Evolutionary conservation across 2,113 vertebrate genomes (phyloP), one percentile per base, ranked within the genome.

Genomic region (Chitala chitala): DNA sequence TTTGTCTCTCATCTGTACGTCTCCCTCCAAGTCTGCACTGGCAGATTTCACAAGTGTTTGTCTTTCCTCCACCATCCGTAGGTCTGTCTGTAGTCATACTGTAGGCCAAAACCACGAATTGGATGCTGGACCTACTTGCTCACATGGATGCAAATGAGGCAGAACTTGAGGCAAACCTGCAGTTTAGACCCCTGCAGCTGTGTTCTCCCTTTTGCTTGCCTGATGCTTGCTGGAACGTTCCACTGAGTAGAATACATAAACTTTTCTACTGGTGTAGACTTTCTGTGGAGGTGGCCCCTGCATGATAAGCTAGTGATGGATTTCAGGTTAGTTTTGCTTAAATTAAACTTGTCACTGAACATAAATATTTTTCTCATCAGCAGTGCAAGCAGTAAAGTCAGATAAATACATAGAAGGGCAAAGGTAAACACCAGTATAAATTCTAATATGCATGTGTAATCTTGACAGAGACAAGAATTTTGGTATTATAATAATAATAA

Each of bases 371-470:
- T 44, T 33, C 26, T 66, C n/a, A 15, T 20, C 40, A 24, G 63
- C 15, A 42, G 63, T 22, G 24, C 20, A 22, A 66, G 36, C 63
- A 13, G 63, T 46, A 66, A 26, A 46, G 38, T 66, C 12, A 31
- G 64, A 66, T 66, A 42, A 66, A 66, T 40, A 66, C 22, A 4
- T 6, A 22, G n/a, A 46, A 10, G 15, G 38, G n/a, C 44, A 66
- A 26, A 66, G 36, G 36, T 66, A 44, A 66, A 66, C 64, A 42
- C 42, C 40, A 44, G 40, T 46, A 63, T 38, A 63, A 63, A 66
- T 1, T 26, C 42, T 24, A 9, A 44, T 66, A 66, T n/a, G 44
- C 64, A 66, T 10, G 13, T 46, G 38, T 66, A 42, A 66, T 66
- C n/a, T 4, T 48, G 1, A 66, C 17, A 66, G 26, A 66, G n/a